Evolutionary conservation across 2,113 vertebrate species (phyloP).

Genomic region (Accipiter cooperii): DNA sequence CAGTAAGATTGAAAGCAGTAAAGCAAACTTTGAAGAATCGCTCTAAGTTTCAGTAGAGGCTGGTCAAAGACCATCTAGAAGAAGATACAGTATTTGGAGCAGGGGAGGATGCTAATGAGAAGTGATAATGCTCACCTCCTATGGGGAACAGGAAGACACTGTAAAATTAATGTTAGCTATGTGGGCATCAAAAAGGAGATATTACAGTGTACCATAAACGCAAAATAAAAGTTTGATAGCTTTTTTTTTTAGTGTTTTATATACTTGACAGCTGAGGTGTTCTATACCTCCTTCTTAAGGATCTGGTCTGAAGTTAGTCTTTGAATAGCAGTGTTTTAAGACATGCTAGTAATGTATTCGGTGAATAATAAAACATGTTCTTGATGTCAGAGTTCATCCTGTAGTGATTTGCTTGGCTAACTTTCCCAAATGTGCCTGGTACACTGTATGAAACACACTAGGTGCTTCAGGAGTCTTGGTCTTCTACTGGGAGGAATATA

Average conservation of each 20-base stretch:
- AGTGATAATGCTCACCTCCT: background rate
- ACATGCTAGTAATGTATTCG: background rate
- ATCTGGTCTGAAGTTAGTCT: background rate
- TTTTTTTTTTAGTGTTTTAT: background rate
- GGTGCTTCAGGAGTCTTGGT: background rate
- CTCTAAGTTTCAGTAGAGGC: fast-evolving
- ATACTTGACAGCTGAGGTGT: background rate
- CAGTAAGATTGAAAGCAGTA: too few species aligned
- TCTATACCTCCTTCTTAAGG: background rate
- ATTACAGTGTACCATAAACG: background rate
- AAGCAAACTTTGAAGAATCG: background rate
- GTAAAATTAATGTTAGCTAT: background rate
- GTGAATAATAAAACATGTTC: background rate
- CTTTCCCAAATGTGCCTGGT: background rate
- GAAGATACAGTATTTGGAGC: background rate
- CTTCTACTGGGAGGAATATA: background rate
- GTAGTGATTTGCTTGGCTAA: background rate
- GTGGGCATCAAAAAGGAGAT: background rate
- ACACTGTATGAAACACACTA: fast-evolving
- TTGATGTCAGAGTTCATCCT: background rate
- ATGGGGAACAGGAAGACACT: background rate
- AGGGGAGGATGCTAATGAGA: background rate
- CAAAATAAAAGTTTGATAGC: background rate
- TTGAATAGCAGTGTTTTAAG: background rate
- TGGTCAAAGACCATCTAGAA: background rate